Evolutionary conservation across 2,888 invertebrate species (phyloP), one percentile per base, ranked within the genome.

Genomic region (Epirrhoe tristata): DNA sequence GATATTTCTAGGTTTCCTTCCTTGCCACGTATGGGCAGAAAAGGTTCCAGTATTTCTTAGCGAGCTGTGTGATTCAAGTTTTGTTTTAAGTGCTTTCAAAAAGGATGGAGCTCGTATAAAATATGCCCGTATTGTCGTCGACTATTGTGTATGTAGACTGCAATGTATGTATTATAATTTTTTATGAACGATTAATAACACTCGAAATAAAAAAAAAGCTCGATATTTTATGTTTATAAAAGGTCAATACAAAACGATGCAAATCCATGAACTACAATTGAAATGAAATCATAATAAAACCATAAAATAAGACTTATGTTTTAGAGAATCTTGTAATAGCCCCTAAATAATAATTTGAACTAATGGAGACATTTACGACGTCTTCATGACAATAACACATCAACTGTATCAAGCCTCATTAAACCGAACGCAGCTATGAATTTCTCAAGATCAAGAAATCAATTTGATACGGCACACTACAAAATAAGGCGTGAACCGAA

Each of bases 351-450:
- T 84, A 83, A 83, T 81, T 83, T 83, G 84, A 79, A 86, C 86
- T 90, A 88, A 89, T 88, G 87, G 78, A 86, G 87, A 87, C 89
- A 82, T 90, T 91, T 88, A 89, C 85, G 87, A 89, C 82, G 86
- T 87, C 77, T 82, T 85, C 88, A 87, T 85, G 87, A 88, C 90
- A 88, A 89, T 87, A 89, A 87, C 88, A 84, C 87, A 91, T 91
- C 87, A 89, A 87, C 82, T 84, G 81, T 83, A 84, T 81, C 90
- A 90, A 88, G 91, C 87, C 82, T 88, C 92, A 91, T 92, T 91
- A 89, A 91, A 84, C 86, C 82, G 83, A 87, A 86, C 86, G 87
- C 87, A 84, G 76, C 79, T 81, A 84, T 88, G 84, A 88, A 89
- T 88, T 83, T 60, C 39, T 16, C 50, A 52, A 68, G 68, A 58